A percentile compares a stretch with the other conserved stretches of the same genome.
Evolutionary conservation across 2,888 invertebrate genomes (phyloP).

Genomic region (Dryobotodes eremita): DNA sequence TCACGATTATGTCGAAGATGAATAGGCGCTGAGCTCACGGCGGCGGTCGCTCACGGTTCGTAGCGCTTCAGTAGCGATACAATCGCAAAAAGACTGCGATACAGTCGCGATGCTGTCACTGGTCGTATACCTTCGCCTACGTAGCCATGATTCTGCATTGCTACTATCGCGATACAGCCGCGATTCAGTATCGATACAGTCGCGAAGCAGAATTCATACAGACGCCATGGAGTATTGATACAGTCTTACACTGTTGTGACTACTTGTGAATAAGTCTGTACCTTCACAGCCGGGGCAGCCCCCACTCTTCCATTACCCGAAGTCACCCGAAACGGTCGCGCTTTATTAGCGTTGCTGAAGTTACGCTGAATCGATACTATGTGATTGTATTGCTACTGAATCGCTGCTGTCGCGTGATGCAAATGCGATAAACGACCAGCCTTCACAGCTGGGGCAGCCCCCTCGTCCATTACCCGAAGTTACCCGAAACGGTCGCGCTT

Average conservation of each 20-base stretch:
- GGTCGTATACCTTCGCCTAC: not conserved
- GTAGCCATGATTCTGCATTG: too few species aligned
- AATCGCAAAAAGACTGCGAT: not conserved
- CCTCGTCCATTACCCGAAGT: not conserved
- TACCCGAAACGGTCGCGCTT: not conserved
- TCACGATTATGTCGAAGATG: not conserved
- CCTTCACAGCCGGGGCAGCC: not conserved
- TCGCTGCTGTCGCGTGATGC: too few species aligned
- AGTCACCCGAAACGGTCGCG: not conserved
- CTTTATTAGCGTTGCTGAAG: not conserved
- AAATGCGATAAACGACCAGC: not conserved
- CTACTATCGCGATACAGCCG: too few species aligned
- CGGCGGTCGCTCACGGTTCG: not conserved
- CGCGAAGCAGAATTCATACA: not conserved
- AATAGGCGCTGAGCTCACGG: not conserved
- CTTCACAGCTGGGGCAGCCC: not conserved
- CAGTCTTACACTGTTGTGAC: not conserved
- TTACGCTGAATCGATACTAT: not conserved
- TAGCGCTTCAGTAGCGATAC: not conserved
- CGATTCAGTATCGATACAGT: not conserved
- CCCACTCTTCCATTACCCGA: not conserved
- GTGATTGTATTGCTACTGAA: too few species aligned
- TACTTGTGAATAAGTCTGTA: not conserved
- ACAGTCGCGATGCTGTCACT: not conserved
- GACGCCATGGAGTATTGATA: not conserved